These are phyloP conservation scores for Gorsachius magnificus DNA, from an alignment of 2,797 vertebrate genomes.

Conservation along the genomic window DNA sequence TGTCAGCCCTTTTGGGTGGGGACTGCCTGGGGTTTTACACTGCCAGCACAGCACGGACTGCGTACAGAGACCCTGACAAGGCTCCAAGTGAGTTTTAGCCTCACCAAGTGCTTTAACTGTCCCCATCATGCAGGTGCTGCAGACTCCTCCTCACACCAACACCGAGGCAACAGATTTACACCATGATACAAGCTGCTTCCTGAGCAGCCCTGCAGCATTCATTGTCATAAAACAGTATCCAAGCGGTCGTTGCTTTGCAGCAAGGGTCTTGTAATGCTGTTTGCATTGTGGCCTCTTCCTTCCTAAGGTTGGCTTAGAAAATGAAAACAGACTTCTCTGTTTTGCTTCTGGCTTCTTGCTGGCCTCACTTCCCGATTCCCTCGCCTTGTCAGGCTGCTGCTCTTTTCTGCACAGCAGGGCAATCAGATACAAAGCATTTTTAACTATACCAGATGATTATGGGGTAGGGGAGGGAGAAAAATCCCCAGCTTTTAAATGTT, in stretches of 20 bases:
- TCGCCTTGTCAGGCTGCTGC: not conserved
- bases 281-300: not conserved
- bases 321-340: not conserved
- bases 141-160: accelerated
- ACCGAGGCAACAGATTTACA: accelerated
- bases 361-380: not conserved
- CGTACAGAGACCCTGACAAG: not conserved
- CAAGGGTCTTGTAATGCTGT: not conserved
- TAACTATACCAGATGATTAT: accelerated
- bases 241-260: not conserved
- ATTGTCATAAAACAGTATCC: accelerated
- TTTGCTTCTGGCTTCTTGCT: not conserved
- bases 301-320: not conserved
- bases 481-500: not conserved
- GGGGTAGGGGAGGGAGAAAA: not conserved
- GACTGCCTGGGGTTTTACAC: not conserved
- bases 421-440: not conserved
- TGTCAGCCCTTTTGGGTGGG: not conserved
- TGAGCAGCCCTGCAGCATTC: not conserved
- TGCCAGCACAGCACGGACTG: not conserved
- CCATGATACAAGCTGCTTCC: not conserved
- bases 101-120: not conserved
- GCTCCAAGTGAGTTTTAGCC: not conserved
- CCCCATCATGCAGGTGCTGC: accelerated
- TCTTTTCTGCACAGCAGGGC: not conserved